These are phyloP conservation scores for Zele albiditarsus DNA, from an alignment of 2,888 invertebrate species.

Conservation along the genomic window DNA sequence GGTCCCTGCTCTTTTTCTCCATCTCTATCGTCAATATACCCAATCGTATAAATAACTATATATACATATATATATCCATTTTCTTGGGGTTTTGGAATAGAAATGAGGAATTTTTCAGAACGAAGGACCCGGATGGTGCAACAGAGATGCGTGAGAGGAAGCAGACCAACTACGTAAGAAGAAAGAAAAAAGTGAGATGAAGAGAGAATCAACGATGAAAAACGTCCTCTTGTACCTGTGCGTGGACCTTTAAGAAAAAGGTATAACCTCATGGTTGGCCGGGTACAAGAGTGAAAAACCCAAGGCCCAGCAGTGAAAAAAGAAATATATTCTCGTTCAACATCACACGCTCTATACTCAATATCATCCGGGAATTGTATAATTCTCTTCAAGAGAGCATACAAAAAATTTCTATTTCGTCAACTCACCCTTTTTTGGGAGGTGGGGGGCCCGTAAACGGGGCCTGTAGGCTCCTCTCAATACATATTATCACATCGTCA, in stretches of 20 bases:
- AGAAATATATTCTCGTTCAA: conserved; percentile 36
- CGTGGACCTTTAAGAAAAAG: conserved; percentile 20
- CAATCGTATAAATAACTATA: neutral
- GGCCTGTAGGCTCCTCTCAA: neutral
- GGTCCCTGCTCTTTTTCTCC: conserved; percentile 30
- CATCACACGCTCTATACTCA: neutral
- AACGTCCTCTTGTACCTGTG: conserved; percentile 41
- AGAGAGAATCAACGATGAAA: conserved; percentile 50
- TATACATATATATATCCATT: neutral
- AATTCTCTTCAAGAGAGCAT: conserved; percentile 48
- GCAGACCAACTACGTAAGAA: conserved; percentile 28
- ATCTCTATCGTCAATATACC: conserved; percentile 15
- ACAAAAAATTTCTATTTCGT: conserved; percentile 40
- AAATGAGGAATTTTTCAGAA: conserved; percentile 63
- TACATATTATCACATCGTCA: conserved; percentile 19
- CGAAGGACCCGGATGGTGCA: conserved; percentile 45
- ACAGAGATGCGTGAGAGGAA: conserved; percentile 49
- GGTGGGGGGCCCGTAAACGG: neutral
- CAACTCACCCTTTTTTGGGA: conserved; percentile 27
- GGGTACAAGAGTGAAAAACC: conserved; percentile 37
- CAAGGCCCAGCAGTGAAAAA: conserved; percentile 44
- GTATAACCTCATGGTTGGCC: conserved; percentile 23
- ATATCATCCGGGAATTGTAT: neutral
- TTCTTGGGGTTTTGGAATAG: conserved; percentile 58
- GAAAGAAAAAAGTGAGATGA: conserved; percentile 49